Percentiles rank a stretch among this genome's conserved stretches.
phyloP scores from a whole-genome alignment of 2,113 vertebrate genomes.

The Coreoperca whiteheadi region DNA sequence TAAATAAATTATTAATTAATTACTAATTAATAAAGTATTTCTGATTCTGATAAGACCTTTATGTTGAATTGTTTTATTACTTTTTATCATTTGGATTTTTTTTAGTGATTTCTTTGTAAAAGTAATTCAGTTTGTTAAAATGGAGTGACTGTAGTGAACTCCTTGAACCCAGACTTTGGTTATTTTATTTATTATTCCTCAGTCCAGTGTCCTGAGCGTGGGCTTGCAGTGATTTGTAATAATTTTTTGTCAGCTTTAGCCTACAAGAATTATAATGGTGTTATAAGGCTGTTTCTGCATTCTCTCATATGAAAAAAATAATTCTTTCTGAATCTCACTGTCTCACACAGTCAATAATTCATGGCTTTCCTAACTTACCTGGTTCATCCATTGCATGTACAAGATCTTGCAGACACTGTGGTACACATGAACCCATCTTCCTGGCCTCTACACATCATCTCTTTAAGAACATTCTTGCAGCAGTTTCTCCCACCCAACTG shows the following conservation, averaged over 20 bases:
- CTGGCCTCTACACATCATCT: not conserved
- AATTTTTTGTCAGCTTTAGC: not conserved
- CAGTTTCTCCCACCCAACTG: not conserved
- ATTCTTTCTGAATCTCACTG: too few relatives aligned
- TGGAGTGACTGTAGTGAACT: not conserved
- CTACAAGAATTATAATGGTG: not conserved
- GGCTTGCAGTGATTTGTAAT: not conserved
- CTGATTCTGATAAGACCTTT: not conserved
- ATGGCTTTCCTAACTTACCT: not conserved
- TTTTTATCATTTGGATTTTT: not conserved
- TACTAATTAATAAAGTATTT: too few relatives aligned
- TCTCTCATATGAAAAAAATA: not conserved
- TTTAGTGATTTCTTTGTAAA: too few relatives aligned
- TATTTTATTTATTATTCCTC: not conserved
- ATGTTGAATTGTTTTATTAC: not conserved
- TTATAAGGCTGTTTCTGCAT: not conserved
- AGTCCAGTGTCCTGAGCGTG: not conserved
- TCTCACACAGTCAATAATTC: too few relatives aligned
- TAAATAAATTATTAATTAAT: too few relatives aligned
- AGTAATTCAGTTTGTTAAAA: too few relatives aligned
- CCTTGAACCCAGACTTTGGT: not conserved
- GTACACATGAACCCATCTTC: not conserved
- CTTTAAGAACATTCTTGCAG: not conserved
- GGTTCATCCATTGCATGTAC: not conserved
- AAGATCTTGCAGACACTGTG: not conserved